Percentiles rank a stretch among this genome's conserved stretches.
Evolutionary conservation across 2,797 vertebrate species (phyloP).

Genomic region (Myotis vivesi): DNA sequence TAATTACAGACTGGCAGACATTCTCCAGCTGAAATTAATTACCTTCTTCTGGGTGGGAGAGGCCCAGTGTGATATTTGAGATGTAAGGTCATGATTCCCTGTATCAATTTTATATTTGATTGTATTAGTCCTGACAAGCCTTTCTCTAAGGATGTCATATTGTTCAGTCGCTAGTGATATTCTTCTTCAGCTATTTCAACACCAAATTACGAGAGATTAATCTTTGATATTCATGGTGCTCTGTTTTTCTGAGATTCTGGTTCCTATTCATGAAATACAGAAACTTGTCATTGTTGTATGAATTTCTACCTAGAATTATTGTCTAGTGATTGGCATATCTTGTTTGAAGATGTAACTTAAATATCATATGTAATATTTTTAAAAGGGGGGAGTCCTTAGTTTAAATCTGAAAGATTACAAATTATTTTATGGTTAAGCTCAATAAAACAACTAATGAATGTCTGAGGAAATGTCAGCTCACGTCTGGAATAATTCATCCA

Average conservation of each 20-base stretch:
- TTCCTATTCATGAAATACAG: neutral
- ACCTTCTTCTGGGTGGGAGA: slow-evolving; percentile 69
- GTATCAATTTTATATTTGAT: slow-evolving; percentile 67
- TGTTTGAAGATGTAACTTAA: slow-evolving; percentile 7
- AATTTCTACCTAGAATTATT: slow-evolving; percentile 42
- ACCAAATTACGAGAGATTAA: slow-evolving; percentile 55
- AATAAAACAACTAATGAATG: neutral
- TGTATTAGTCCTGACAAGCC: slow-evolving; percentile 78
- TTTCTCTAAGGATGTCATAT: slow-evolving; percentile 54
- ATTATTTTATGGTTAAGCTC: neutral
- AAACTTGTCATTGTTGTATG: neutral
- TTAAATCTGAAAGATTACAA: neutral
- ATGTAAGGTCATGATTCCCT: slow-evolving; percentile 74
- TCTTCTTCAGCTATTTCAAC: slow-evolving; percentile 40
- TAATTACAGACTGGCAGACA: slow-evolving; percentile 79
- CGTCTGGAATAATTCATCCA: neutral
- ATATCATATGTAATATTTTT: neutral
- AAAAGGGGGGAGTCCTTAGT: neutral
- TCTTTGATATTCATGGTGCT: slow-evolving; percentile 27
- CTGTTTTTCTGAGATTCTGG: neutral
- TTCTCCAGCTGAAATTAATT: slow-evolving; percentile 78
- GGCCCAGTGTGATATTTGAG: slow-evolving; percentile 67
- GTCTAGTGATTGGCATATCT: neutral
- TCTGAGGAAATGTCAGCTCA: neutral
- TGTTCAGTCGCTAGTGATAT: slow-evolving; percentile 52